These are phyloP conservation scores for Cololabis saira DNA, from an alignment of 2,113 vertebrate genomes.

Conservation along the genomic window DNA sequence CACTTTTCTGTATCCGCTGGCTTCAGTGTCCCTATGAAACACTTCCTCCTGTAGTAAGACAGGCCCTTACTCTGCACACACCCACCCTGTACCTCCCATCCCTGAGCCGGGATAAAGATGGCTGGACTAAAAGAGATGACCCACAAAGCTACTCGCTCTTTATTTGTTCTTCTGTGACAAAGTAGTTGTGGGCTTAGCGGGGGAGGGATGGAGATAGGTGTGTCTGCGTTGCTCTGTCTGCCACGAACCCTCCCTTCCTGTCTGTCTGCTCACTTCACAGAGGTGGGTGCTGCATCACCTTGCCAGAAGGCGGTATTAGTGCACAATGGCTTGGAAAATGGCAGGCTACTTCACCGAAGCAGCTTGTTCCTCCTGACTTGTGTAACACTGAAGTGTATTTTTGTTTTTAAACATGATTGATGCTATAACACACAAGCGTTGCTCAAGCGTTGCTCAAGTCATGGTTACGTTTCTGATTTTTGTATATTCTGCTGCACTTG, in stretches of 20 bases:
- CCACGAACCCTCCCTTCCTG: slow-evolving; percentile 15
- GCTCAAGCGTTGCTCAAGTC: no score
- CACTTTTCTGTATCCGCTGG: neutral
- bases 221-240: slow-evolving; percentile 17
- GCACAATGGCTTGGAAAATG: slow-evolving; percentile 20
- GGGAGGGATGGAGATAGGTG: slow-evolving; percentile 12
- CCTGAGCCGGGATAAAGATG: slow-evolving; percentile 60
- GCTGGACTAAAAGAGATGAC: slow-evolving; percentile 56
- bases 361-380: neutral
- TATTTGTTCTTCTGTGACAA: slow-evolving; percentile 26
- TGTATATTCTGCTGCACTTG: no score
- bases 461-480: no score
- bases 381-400: neutral
- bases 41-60: slow-evolving; percentile 46
- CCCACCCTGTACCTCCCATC: neutral
- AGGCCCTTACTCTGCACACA: slow-evolving; percentile 39
- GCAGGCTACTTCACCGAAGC: neutral
- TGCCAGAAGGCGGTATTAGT: slow-evolving; percentile 18
- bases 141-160: slow-evolving; percentile 47
- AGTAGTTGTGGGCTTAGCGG: slow-evolving; percentile 12
- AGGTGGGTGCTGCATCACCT: neutral
- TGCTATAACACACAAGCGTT: no score
- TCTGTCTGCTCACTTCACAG: slow-evolving; percentile 9
- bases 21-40: slow-evolving; percentile 64
- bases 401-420: neutral